Conservation (phyloP, 2,888 invertebrate species). For the Pollenia amentaria region DNA sequence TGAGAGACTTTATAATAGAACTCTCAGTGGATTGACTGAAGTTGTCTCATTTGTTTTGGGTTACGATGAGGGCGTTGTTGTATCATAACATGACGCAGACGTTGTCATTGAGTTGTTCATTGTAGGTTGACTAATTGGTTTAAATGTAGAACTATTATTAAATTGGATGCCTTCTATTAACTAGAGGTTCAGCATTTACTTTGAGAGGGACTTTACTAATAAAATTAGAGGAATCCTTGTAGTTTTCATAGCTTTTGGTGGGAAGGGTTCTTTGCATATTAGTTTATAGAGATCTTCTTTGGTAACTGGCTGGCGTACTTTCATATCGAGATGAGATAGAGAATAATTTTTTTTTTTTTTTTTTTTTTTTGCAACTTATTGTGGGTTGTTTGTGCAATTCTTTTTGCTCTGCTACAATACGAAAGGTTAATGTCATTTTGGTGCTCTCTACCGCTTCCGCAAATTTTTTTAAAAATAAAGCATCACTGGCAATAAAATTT, state of each 20-base stretch:
- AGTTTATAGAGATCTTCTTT: conserved; percentile 84
- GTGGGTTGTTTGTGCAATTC: conserved; percentile 78
- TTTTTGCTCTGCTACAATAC: too few species aligned
- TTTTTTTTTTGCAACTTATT: conserved; percentile 83
- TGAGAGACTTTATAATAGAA: conserved; percentile 83
- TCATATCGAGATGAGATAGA: conserved; percentile 83
- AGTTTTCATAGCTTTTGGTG: conserved; percentile 69
- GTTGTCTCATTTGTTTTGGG: conserved; percentile 56
- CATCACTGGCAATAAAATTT: too few species aligned
- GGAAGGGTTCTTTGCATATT: conserved; percentile 83
- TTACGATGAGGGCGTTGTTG: conserved; percentile 63
- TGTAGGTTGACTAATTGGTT: conserved; percentile 49
- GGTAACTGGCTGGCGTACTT: conserved; percentile 83
- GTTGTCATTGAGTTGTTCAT: conserved; percentile 56
- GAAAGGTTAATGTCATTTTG: too few species aligned
- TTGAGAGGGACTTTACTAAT: conserved; percentile 81
- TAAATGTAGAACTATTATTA: conserved; percentile 51
- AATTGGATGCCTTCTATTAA: conserved; percentile 44
- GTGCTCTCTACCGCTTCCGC: too few species aligned
- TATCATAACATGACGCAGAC: conserved; percentile 66
- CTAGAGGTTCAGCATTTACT: conserved; percentile 63
- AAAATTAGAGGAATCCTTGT: conserved; percentile 44
- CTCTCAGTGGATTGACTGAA: conserved; percentile 71
- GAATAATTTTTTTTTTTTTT: too few species aligned
- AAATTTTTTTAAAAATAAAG: too few species aligned